Evolutionary conservation across 92 coral and sea anemone species (phyloP).

Genomic region (Palythoa caribaeorum): DNA sequence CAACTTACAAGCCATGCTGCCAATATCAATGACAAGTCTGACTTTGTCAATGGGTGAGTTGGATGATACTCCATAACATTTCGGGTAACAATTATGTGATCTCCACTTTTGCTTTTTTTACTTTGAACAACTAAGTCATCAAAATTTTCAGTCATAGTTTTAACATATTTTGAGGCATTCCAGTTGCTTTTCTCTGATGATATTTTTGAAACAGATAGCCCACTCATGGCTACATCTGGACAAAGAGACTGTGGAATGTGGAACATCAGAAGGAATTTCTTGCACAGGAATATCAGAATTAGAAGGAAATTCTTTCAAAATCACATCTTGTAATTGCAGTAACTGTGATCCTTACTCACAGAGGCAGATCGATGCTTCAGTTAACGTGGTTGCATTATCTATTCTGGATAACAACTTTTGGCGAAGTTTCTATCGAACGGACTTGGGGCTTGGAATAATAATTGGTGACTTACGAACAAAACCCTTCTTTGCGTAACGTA

Average conservation of each 20-base stretch:
- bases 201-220: slow-evolving; percentile 6
- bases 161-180: slow-evolving; percentile 18
- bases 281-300: background rate
- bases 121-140: slow-evolving; percentile 26
- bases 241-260: slow-evolving; percentile 16
- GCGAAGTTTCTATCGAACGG: slow-evolving; percentile 5
- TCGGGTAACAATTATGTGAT: slow-evolving; percentile 10
- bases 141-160: background rate
- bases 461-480: slow-evolving; percentile 13
- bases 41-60: slow-evolving; percentile 14
- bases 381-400: background rate
- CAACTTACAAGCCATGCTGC: slow-evolving; percentile 10
- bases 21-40: slow-evolving; percentile 2
- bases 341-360: slow-evolving; percentile 14
- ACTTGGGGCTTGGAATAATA: slow-evolving; percentile 28
- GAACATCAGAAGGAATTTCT: slow-evolving; percentile 1
- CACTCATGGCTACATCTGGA: slow-evolving; percentile 19
- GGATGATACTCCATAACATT: slow-evolving; percentile 31
- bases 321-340: slow-evolving; percentile 15
- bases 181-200: slow-evolving; percentile 18
- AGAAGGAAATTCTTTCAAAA: slow-evolving; percentile 14
- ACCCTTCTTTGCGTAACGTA: slow-evolving; percentile 6
- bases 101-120: slow-evolving; percentile 16
- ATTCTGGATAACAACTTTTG: slow-evolving; percentile 18
- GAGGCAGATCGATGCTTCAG: slow-evolving; percentile 13